Evolutionary conservation across 1,140 invertebrate species (phyloP), one percentile per base, ranked within the genome.

Genomic region (Ruditapes philippinarum): DNA sequence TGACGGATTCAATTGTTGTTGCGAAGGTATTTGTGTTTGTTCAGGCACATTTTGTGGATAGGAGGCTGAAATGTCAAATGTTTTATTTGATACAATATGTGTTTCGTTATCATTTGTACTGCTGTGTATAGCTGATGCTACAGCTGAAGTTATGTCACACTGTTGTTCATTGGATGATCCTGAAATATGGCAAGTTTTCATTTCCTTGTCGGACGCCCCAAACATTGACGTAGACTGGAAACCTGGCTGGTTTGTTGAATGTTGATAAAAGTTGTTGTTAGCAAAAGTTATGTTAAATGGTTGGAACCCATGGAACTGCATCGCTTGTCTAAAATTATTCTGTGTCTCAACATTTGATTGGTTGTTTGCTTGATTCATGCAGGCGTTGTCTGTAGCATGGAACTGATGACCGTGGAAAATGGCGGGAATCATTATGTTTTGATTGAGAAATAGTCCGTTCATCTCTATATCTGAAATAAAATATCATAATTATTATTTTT

Each of bases 381-480:
- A 31, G 5, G n/a, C 14, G 25, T 28, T 9, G 17, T 54, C 54
- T 11, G 54, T 78, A 33, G 45, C 25, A 25, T 78, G 42, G 33
- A 4, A 22, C 17, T 78, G 45, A 9, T 78, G 42, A 5, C n/a
- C 31, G 36, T 49, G 45, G 28, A 38, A 70, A 70, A 70, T 70
- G 65, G 65, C 36, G 65, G 65, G 65, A 38, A 70, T 19, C 65
- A 70, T 70, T 22, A 36, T 70, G 28, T 40, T 70, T 42, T 78
- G 73, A 42, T 45, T 54, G 28, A 78, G 51, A 14, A 28, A 28
- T 33, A 78, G 5, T 49, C 40, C n/a, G 36, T 40, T 45, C 45
- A 78, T 45, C 22, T 28, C 5, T 49, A 1, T 1, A n/a, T n/a
- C n/a, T n/a, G n/a, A n/a, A n/a, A n/a, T n/a, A n/a, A n/a, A n/a